Evolutionary conservation across 2,888 invertebrate species (phyloP).

Genomic region (Strigamia maritima): DNA sequence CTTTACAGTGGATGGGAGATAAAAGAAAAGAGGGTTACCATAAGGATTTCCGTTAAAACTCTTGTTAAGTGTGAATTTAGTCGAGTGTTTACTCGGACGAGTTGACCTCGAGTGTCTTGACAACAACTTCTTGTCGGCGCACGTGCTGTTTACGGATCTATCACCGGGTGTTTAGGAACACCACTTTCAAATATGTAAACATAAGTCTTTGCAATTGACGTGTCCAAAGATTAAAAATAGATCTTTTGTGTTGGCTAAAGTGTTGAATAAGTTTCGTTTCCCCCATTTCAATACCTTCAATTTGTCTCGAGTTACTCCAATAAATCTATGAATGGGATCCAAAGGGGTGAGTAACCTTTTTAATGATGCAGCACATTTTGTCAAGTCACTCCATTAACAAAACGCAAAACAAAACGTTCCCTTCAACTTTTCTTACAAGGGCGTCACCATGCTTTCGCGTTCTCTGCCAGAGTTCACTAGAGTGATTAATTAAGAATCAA

Average conservation of each 20-base stretch:
- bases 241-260: background rate
- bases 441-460: slow-evolving; percentile 2
- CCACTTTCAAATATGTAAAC: background rate
- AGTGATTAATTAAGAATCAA: background rate
- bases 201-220: background rate
- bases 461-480: background rate
- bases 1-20: background rate
- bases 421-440: slow-evolving; percentile 17
- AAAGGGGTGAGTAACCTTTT: slow-evolving; percentile 20
- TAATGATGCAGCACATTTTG: background rate
- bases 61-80: slow-evolving; percentile 11
- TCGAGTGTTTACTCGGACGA: background rate
- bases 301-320: background rate
- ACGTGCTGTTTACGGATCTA: slow-evolving; percentile 19
- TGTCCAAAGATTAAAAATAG: background rate
- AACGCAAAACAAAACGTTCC: background rate
- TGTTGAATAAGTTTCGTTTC: background rate
- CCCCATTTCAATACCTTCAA: background rate
- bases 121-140: background rate
- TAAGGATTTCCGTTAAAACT: background rate
- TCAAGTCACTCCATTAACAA: slow-evolving; percentile 12
- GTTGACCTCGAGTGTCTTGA: slow-evolving; percentile 19
- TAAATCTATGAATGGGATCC: slow-evolving; percentile 3
- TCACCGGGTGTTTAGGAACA: background rate
- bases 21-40: slow-evolving; percentile 18